Conservation (phyloP, 2,888 invertebrate genomes). For the Glyphotaelius pellucidus region DNA sequence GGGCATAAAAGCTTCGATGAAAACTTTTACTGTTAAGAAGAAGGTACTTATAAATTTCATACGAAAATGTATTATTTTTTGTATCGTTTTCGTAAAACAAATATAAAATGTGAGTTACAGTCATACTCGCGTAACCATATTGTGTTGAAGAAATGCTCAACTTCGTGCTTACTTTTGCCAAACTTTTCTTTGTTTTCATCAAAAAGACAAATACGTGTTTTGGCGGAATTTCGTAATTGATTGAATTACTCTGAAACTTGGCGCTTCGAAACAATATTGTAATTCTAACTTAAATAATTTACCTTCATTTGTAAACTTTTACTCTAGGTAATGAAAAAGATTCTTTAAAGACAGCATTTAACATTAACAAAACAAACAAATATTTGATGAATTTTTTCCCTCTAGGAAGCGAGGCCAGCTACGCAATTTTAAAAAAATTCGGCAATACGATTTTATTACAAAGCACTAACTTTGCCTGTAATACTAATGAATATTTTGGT, state of each 20-base stretch:
- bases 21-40: slow-evolving; percentile 48
- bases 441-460: not conserved
- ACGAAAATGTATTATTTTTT: slow-evolving; percentile 39
- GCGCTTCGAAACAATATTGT: slow-evolving; percentile 11
- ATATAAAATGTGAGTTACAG: slow-evolving; percentile 38
- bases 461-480: not conserved
- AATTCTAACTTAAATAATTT: slow-evolving; percentile 14
- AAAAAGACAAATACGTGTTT: slow-evolving; percentile 31
- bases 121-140: slow-evolving; percentile 28
- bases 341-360: not conserved
- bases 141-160: slow-evolving; percentile 21
- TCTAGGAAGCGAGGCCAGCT: not conserved
- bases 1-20: slow-evolving; percentile 46
- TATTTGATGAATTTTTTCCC: not conserved
- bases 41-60: slow-evolving; percentile 48
- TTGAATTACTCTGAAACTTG: slow-evolving; percentile 41
- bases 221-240: slow-evolving; percentile 28
- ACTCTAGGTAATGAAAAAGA: not conserved
- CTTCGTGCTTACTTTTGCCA: slow-evolving; percentile 19
- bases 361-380: not conserved
- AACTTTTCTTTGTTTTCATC: slow-evolving; percentile 46
- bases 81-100: slow-evolving; percentile 23
- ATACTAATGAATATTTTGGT: not conserved
- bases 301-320: slow-evolving; percentile 24
- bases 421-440: not conserved